These are phyloP conservation scores for Lymantria dispar DNA, from an alignment of 2,888 invertebrate species.

Conservation along the genomic window DNA sequence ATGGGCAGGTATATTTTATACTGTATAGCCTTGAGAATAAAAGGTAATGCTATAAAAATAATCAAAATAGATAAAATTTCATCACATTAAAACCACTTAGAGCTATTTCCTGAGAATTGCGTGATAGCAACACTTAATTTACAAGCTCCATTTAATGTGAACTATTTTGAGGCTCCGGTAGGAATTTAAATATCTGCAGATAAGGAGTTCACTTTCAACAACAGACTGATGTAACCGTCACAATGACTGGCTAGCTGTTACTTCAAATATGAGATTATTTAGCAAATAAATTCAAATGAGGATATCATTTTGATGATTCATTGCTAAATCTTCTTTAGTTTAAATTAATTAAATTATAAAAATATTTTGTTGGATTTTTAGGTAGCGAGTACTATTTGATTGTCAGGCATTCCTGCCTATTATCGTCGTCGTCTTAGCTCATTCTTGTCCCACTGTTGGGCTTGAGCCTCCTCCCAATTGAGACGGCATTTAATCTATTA, in stretches of 20 bases:
- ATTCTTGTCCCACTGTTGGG: too few relatives aligned
- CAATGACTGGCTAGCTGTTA: conserved; percentile 38
- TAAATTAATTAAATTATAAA: too few relatives aligned
- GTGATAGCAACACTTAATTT: conserved; percentile 82
- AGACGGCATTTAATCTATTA: too few relatives aligned
- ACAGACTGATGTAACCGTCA: conserved; percentile 15
- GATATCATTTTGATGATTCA: too few relatives aligned
- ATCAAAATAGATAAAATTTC: conserved; percentile 56
- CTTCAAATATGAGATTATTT: conserved; percentile 60
- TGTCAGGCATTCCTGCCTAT: too few relatives aligned
- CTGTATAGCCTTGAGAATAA: neutral
- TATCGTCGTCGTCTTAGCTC: too few relatives aligned
- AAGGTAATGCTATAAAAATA: neutral
- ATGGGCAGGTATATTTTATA: too few relatives aligned
- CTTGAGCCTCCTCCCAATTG: too few relatives aligned
- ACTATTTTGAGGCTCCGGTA: conserved; percentile 69
- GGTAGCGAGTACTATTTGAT: too few relatives aligned
- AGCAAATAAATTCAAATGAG: conserved; percentile 47
- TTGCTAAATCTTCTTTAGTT: too few relatives aligned
- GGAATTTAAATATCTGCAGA: conserved; percentile 75
- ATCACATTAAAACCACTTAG: conserved; percentile 70
- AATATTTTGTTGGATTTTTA: too few relatives aligned
- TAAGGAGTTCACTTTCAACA: conserved; percentile 78
- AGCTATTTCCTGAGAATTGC: conserved; percentile 76
- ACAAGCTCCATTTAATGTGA: conserved; percentile 75